Conservation (phyloP, 2,888 invertebrate genomes). For the Theretra japonica region DNA sequence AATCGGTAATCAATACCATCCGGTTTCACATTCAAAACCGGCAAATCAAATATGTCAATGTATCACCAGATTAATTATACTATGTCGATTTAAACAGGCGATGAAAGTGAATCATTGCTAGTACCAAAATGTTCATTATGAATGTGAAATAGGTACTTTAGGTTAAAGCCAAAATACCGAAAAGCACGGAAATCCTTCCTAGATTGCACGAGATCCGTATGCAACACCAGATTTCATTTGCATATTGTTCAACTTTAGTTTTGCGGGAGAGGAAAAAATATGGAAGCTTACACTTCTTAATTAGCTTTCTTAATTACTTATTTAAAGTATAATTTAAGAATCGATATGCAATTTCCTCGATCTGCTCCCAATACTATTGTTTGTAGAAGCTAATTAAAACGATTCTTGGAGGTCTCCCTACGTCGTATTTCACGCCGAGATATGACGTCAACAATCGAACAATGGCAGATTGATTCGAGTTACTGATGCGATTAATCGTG, state of each 20-base stretch:
- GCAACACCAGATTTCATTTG: no score
- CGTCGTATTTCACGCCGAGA: slow-evolving; percentile 49
- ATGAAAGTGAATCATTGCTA: background rate
- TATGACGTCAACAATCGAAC: slow-evolving; percentile 67
- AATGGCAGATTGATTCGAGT: slow-evolving; percentile 65
- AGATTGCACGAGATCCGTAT: no score
- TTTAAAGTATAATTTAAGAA: background rate
- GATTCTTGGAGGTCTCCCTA: slow-evolving; percentile 43
- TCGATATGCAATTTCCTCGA: background rate
- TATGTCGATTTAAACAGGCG: background rate
- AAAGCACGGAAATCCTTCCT: no score
- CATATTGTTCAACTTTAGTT: no score
- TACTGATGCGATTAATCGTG: slow-evolving; percentile 29
- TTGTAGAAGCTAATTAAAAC: slow-evolving; percentile 40
- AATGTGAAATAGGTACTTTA: no score
- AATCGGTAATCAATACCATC: background rate
- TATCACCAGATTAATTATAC: background rate
- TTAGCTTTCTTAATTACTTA: no score
- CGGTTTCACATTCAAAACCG: background rate
- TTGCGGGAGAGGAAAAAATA: no score
- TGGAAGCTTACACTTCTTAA: no score
- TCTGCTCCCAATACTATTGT: slow-evolving; percentile 43
- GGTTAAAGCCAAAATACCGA: no score
- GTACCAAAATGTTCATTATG: no score
- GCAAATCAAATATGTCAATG: background rate